Base-by-base conservation (phyloP, 2,888 invertebrate species). In the Tetanocera ferruginea region DNA sequence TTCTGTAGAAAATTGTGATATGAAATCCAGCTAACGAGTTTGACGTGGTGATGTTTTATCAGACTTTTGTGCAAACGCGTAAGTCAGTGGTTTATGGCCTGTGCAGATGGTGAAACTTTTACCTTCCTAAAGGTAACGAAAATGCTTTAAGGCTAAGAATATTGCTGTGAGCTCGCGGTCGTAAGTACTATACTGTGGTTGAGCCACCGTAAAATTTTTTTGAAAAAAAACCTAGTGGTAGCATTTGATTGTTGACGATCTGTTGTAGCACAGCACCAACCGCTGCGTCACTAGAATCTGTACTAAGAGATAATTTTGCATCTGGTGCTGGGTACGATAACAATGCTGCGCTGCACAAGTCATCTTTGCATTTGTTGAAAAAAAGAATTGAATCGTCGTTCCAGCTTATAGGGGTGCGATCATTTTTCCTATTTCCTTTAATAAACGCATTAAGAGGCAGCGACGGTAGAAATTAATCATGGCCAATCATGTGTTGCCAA, bases 381-480 rank as follows among this genome's bases (percentile, higher is more conserved):
- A 76, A 66, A 0, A 67, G 3, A 17, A 11, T 52, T 8, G 75
- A 66, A 67, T 79, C 78, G 2, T 62, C 49, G 5, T 64, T 79
- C 81, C 80, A 78, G 4, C 28, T 43, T 6, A 78, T 51, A 1
- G 31, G 23, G 3, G 77, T 79, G 8, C 74, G 76, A 51, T 81
- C 78, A 17, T 79, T 78, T 28, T 76, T 80, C 17, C 51, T 79
- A 49, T 77, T 76, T 14, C 75, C 77, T 4, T 31, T 17, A 25
- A 77, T 52, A 31, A 78, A 57, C 9, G 70, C 31, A 43, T 69
- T 51, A 17, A 81, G 66, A 19, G 76, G 51, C 19, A 88, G 17
- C 85, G 76, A 2, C 86, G 77, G 57, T 88, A 88, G 79, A 87
- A 88, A 80, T 88, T 88, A 0, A 76, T 70, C 78, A 79, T 78